phyloP scores from a whole-genome alignment of 1,140 invertebrate species.

The Lepidotrigona ventralis region DNA sequence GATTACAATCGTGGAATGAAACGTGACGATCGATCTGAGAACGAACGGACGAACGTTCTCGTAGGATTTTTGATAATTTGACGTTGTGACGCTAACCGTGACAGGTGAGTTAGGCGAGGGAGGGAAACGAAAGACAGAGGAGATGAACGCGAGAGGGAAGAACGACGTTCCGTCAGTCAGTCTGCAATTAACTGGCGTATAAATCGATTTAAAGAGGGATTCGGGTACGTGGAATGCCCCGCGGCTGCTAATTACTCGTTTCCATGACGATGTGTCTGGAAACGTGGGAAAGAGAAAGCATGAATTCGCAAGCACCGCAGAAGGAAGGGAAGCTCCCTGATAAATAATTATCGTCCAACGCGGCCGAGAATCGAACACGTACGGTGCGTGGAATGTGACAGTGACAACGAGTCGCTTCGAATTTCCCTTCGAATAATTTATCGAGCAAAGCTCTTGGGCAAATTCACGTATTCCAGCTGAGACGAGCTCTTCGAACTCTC shows the following conservation, averaged over 20 bases:
- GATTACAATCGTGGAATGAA: too few species aligned
- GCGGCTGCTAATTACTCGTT: slow-evolving; percentile 13
- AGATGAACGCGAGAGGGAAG: not conserved
- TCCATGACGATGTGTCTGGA: not conserved
- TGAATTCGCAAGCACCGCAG: not conserved
- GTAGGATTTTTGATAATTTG: not conserved
- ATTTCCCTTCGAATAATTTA: too few species aligned
- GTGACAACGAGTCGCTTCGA: not conserved
- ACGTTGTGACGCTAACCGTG: not conserved
- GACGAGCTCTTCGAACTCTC: too few species aligned
- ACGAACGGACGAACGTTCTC: not conserved
- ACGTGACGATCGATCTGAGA: too few species aligned
- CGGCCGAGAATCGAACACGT: slow-evolving; percentile 30
- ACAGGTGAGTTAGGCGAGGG: not conserved
- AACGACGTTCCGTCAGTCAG: not conserved
- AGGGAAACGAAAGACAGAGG: not conserved
- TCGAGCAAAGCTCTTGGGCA: too few species aligned
- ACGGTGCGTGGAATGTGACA: not conserved
- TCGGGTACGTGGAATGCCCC: not conserved
- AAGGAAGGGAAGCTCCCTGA: not conserved
- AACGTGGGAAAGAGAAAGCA: slow-evolving; percentile 3
- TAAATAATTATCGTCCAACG: slow-evolving; percentile 32
- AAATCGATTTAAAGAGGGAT: slow-evolving; percentile 14
- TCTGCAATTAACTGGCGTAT: slow-evolving; percentile 13
- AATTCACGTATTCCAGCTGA: too few species aligned